phyloP scores from a whole-genome alignment of 2,888 invertebrate genomes.

The Chymomyza procnemis region DNA sequence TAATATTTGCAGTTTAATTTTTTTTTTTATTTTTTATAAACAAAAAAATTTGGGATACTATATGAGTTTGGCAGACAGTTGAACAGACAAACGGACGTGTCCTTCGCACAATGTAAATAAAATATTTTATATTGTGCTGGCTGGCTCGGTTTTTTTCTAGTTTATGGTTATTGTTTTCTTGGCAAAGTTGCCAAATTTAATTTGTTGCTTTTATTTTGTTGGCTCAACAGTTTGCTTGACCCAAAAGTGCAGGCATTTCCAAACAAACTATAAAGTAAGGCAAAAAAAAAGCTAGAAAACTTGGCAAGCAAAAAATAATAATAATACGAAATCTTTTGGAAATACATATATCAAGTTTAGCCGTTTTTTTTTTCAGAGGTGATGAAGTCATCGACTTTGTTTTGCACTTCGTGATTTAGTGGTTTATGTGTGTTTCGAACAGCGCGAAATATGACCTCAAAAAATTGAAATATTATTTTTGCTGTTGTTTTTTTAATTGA shows the following conservation, averaged over 20 bases:
- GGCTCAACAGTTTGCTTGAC: neutral
- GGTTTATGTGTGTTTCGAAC: neutral
- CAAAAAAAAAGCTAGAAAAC: no score
- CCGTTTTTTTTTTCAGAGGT: neutral
- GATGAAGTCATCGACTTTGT: neutral
- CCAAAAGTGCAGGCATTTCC: neutral
- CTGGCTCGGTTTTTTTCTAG: neutral
- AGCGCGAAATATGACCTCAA: neutral
- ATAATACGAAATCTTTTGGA: neutral
- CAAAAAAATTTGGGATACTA: neutral
- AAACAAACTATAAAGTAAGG: neutral
- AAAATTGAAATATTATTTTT: no score
- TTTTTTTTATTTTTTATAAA: neutral
- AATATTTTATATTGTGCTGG: neutral
- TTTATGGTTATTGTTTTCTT: neutral
- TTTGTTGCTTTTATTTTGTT: neutral
- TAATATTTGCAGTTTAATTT: neutral
- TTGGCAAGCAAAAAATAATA: neutral
- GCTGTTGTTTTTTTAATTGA: neutral
- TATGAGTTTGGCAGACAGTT: neutral
- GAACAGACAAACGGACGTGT: neutral
- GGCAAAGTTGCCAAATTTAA: neutral
- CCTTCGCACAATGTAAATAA: neutral
- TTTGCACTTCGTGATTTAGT: neutral
- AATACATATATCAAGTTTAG: neutral